Evolutionary conservation across 2,797 vertebrate genomes (phyloP).

Genomic region (Poecilia picta): DNA sequence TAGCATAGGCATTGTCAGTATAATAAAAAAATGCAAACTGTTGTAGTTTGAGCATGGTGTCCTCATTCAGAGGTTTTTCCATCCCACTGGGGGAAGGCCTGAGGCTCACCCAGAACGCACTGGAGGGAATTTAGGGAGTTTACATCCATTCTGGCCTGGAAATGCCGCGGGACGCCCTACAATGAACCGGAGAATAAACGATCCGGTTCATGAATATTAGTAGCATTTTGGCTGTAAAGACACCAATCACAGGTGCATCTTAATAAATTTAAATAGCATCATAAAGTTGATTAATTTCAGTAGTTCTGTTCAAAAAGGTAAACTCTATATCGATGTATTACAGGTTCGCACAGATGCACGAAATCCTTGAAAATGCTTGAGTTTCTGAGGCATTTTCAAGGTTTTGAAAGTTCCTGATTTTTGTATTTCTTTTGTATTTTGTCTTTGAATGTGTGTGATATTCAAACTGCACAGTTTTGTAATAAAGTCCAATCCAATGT

Average conservation of each 20-base stretch:
- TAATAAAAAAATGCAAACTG: not conserved
- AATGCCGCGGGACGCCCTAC: not conserved
- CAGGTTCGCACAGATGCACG: not conserved
- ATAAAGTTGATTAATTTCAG: not conserved
- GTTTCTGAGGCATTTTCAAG: no score
- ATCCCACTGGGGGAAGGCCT: not conserved
- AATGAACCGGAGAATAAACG: not conserved
- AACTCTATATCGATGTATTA: not conserved
- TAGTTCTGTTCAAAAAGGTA: not conserved
- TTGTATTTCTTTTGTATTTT: no score
- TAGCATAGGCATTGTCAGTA: not conserved
- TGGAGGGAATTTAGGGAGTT: not conserved
- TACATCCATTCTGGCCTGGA: not conserved
- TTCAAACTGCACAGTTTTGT: no score
- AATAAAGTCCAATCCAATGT: no score
- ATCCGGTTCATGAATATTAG: not conserved
- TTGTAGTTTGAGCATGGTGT: not conserved
- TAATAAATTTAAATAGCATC: no score
- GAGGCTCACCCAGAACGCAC: not conserved
- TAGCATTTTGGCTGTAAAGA: not conserved
- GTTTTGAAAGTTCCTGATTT: no score
- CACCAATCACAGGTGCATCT: not conserved
- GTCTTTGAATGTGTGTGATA: no score
- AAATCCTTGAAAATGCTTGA: no score
- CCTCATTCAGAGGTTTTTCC: slow-evolving; percentile 2